A percentile compares a stretch with the other conserved stretches of the same genome.
Conservation (phyloP, 1,140 invertebrate genomes). For the Drosophila subpulchrella region DNA sequence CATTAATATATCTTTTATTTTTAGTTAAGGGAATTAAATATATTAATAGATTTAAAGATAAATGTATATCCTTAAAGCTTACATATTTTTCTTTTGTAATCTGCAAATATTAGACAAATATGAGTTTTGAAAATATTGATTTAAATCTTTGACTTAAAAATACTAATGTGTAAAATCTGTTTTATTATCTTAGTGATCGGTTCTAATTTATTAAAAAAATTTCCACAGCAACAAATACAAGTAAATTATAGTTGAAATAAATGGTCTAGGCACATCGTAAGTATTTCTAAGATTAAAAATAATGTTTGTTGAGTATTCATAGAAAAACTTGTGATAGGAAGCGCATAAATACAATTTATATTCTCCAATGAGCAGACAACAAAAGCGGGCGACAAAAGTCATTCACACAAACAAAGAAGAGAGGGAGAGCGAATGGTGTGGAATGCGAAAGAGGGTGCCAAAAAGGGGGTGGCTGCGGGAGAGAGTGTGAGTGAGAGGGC, state of each 20-base stretch:
- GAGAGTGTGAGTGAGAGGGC: conserved; percentile 41
- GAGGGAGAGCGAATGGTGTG: background rate
- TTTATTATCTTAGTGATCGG: background rate
- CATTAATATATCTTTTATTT: background rate
- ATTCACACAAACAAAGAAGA: conserved; percentile 11
- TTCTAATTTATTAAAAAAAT: background rate
- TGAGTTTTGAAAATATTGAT: background rate
- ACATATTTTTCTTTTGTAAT: background rate
- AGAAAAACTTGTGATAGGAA: conserved; percentile 19
- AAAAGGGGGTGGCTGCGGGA: background rate
- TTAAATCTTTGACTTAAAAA: background rate
- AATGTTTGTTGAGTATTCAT: background rate
- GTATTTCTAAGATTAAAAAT: background rate
- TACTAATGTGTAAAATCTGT: background rate
- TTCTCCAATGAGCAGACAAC: conserved; percentile 55
- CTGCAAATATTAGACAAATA: background rate
- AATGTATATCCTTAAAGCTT: background rate
- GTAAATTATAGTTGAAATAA: background rate
- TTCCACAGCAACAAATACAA: background rate
- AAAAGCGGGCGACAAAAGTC: conserved; percentile 27
- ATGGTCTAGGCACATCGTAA: background rate
- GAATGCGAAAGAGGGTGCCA: background rate
- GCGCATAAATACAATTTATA: conserved; percentile 43
- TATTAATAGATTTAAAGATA: background rate
- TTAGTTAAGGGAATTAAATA: background rate